Conservation (phyloP, 2,888 invertebrate genomes). For the Drepanosiphum platanoidis region DNA sequence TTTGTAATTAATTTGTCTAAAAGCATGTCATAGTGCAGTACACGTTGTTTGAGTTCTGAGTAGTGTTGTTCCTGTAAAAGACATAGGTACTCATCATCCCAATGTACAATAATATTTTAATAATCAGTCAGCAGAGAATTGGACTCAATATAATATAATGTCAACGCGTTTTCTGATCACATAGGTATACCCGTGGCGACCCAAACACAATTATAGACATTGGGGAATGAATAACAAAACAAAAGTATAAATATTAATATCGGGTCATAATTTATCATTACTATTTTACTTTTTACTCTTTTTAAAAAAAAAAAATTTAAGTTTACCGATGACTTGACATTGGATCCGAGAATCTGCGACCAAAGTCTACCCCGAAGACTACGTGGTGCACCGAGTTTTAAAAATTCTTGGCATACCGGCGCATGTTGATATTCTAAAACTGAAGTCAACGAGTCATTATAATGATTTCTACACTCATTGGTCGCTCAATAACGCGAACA, state of each 20-base stretch:
- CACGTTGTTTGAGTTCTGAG: constrained; percentile 81
- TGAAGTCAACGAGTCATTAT: constrained; percentile 64
- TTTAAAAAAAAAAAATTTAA: too few species aligned
- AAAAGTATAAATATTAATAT: too few species aligned
- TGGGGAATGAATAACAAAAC: too few species aligned
- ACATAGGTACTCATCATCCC: too few species aligned
- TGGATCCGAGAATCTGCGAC: constrained; percentile 86
- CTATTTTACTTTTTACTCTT: too few species aligned
- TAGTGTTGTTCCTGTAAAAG: constrained; percentile 73
- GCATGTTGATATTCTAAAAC: constrained; percentile 83
- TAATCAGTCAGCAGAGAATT: too few species aligned
- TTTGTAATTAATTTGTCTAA: constrained; percentile 94
- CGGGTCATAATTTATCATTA: too few species aligned
- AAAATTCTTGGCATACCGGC: constrained; percentile 88
- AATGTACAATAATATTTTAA: too few species aligned
- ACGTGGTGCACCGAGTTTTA: constrained; percentile 86
- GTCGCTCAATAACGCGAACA: background rate
- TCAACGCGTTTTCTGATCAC: too few species aligned
- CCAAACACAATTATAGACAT: too few species aligned
- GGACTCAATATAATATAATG: too few species aligned
- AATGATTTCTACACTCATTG: background rate
- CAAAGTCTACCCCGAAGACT: constrained; percentile 83
- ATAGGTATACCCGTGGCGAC: too few species aligned
- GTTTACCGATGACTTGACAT: constrained; percentile 75
- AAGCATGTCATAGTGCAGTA: constrained; percentile 88